These are phyloP conservation scores for Macrostomum lignano DNA, from an alignment of 1,140 invertebrate species.

Conservation along the genomic window DNA sequence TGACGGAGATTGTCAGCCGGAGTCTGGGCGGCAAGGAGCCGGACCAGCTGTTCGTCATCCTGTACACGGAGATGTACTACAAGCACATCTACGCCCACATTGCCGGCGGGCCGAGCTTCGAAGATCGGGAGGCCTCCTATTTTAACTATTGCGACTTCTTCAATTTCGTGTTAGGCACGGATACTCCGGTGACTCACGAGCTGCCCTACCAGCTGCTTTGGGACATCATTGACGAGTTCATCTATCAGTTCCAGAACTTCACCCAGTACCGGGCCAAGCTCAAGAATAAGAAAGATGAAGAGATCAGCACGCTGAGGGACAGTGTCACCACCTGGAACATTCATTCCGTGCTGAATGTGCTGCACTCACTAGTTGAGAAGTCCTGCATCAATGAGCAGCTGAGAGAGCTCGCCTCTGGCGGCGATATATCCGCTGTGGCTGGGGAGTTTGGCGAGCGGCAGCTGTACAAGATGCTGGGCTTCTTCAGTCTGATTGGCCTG, in stretches of 20 bases:
- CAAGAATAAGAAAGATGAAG: conserved; percentile 49
- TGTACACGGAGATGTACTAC: conserved; percentile 91
- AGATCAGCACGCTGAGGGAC: conserved; percentile 40
- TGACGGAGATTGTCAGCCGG: conserved; percentile 36
- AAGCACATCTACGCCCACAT: conserved; percentile 67
- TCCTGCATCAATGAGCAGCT: background rate
- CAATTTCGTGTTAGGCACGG: conserved; percentile 38
- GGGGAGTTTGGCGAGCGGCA: conserved; percentile 78
- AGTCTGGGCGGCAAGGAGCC: too few species aligned
- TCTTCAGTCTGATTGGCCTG: conserved; percentile 80
- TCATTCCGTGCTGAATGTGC: conserved; percentile 42
- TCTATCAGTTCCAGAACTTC: conserved; percentile 68
- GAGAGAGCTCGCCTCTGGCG: background rate
- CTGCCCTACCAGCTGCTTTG: conserved; percentile 94
- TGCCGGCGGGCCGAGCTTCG: conserved; percentile 50
- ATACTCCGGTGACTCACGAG: conserved; percentile 59
- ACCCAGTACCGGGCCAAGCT: conserved; percentile 60
- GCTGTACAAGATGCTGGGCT: conserved; percentile 95
- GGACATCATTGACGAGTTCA: conserved; percentile 87
- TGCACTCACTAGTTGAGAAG: background rate
- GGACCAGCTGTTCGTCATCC: conserved; percentile 59
- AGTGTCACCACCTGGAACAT: conserved; percentile 88
- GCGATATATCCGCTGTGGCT: conserved; percentile 35
- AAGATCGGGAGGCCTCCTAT: conserved; percentile 74
- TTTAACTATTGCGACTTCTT: conserved; percentile 93